Evolutionary conservation across 2,797 vertebrate genomes (phyloP).

Genomic region (Sebastes vulpes): DNA sequence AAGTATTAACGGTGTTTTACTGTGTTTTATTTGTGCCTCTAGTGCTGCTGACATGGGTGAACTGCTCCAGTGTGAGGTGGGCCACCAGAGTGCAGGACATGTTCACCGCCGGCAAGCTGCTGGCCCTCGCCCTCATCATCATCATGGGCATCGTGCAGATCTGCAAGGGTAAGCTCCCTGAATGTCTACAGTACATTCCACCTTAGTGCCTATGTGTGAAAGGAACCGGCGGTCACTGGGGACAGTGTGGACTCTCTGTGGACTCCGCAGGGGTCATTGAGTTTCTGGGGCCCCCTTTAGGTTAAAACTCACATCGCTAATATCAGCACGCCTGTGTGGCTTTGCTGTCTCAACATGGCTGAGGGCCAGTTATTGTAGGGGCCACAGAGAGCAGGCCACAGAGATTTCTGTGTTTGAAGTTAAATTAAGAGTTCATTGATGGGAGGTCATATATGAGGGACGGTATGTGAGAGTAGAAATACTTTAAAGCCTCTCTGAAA

Average conservation of each 20-base stretch:
- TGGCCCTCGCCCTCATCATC: slow-evolving; percentile 93
- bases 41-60: slow-evolving; percentile 95
- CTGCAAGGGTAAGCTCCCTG: slow-evolving; percentile 89
- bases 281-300: slow-evolving; percentile 54
- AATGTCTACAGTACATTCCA: neutral
- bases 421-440: slow-evolving; percentile 22
- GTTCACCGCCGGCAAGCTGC: slow-evolving; percentile 94
- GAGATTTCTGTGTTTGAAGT: slow-evolving; percentile 39
- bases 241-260: slow-evolving; percentile 2
- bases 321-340: slow-evolving; percentile 52
- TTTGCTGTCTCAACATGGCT: slow-evolving; percentile 68
- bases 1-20: neutral
- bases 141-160: slow-evolving; percentile 95
- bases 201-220: neutral
- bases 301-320: slow-evolving; percentile 68
- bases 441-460: neutral
- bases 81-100: slow-evolving; percentile 94
- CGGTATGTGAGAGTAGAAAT: neutral
- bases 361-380: slow-evolving; percentile 66
- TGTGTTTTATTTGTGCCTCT: neutral
- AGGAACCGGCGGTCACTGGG: slow-evolving; percentile 17
- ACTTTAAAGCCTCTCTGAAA: slow-evolving; percentile 15
- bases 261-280: slow-evolving; percentile 48
- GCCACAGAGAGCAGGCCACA: slow-evolving; percentile 39
- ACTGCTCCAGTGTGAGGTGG: slow-evolving; percentile 94